Evolutionary conservation across 2,113 vertebrate species (phyloP).

Genomic region (Hydropotes inermis): DNA sequence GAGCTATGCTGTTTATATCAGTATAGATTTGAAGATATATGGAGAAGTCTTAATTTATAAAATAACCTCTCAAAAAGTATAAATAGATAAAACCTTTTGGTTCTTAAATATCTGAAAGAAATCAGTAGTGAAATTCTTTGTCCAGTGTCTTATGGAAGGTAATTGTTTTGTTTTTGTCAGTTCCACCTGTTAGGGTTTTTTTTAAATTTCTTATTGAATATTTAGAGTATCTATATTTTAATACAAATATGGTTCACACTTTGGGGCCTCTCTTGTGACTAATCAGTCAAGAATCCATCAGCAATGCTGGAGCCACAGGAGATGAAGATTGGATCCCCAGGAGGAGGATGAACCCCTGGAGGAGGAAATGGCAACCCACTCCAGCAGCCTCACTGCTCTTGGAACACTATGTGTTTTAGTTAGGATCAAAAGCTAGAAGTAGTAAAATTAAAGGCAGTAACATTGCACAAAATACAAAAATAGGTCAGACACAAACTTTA

Average conservation of each 20-base stretch:
- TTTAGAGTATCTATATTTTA: background rate
- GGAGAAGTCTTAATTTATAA: background rate
- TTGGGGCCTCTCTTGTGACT: background rate
- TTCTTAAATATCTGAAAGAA: background rate
- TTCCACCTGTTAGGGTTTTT: background rate
- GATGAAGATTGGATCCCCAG: accelerated
- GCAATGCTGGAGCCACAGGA: background rate
- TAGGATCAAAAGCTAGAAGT: background rate
- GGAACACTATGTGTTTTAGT: background rate
- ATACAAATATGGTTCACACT: background rate
- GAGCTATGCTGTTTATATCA: background rate
- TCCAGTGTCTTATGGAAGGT: background rate
- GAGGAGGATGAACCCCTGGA: background rate
- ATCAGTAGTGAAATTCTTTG: background rate
- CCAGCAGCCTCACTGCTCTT: background rate
- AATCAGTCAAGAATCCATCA: background rate
- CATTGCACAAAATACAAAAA: background rate
- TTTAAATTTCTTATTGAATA: background rate
- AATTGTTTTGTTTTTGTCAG: background rate
- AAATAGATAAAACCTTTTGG: background rate
- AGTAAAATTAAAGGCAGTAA: background rate
- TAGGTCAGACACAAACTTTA: background rate
- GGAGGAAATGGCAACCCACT: background rate
- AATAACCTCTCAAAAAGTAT: background rate
- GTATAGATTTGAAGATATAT: background rate